phyloP scores from a whole-genome alignment of 2,888 invertebrate genomes.

The Temnothorax rugatulus region DNA sequence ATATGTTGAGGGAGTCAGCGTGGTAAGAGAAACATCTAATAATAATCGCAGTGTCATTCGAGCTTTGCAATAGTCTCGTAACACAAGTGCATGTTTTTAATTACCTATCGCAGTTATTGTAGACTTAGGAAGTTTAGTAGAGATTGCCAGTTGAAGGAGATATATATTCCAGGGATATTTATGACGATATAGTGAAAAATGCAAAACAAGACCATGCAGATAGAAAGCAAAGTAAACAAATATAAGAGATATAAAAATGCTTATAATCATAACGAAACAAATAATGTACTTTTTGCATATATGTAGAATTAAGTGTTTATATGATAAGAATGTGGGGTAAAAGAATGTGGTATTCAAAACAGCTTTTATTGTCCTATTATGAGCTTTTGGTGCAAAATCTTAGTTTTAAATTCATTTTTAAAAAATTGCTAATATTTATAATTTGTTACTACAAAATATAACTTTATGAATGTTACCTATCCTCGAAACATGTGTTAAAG shows the following conservation, averaged over 20 bases:
- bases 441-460: neutral
- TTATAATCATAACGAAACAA: slow-evolving; percentile 16
- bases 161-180: slow-evolving; percentile 62
- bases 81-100: slow-evolving; percentile 53
- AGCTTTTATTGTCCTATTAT: slow-evolving; percentile 14
- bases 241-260: slow-evolving; percentile 4
- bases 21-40: slow-evolving; percentile 16
- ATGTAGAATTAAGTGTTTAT: neutral
- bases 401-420: neutral
- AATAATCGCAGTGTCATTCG: neutral
- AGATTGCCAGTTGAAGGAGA: slow-evolving; percentile 61
- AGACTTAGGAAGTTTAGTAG: slow-evolving; percentile 63
- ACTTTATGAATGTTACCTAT: neutral
- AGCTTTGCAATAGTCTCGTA: slow-evolving; percentile 17
- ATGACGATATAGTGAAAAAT: slow-evolving; percentile 58
- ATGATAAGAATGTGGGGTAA: neutral
- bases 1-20: neutral
- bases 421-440: neutral
- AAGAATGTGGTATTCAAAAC: neutral
- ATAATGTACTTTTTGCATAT: neutral
- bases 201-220: slow-evolving; percentile 60
- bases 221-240: slow-evolving; percentile 37
- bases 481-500: neutral
- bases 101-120: slow-evolving; percentile 69
- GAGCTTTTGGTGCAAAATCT: neutral